Conservation (phyloP, 2,888 invertebrate species). For the Sycophila texana region DNA sequence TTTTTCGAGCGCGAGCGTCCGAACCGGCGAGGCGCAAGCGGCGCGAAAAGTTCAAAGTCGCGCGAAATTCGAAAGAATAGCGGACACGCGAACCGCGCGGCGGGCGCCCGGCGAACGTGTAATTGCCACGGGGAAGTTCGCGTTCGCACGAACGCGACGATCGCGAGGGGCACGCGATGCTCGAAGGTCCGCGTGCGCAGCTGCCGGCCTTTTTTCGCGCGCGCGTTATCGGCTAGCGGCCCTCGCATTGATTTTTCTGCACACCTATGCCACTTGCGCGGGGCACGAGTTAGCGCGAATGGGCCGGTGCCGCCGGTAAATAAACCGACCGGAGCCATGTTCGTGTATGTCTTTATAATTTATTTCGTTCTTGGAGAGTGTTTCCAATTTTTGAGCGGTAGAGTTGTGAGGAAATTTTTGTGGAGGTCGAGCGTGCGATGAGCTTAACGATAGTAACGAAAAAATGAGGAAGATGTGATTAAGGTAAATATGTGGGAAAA, state of each 20-base stretch:
- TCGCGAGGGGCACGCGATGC: not conserved
- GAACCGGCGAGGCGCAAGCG: not conserved
- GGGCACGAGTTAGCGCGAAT: not conserved
- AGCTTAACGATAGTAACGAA: not conserved
- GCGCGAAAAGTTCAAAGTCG: not conserved
- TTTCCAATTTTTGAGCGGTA: not conserved
- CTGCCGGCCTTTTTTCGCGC: not conserved
- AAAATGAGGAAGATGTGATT: not conserved
- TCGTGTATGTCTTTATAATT: too few species aligned
- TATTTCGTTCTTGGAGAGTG: not conserved
- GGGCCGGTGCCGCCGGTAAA: not conserved
- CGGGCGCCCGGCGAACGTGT: not conserved
- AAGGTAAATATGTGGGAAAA: too few species aligned
- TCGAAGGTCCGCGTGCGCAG: not conserved
- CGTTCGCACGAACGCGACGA: conserved; percentile 2
- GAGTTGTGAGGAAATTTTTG: not conserved
- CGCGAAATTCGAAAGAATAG: not conserved
- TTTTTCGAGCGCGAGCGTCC: not conserved
- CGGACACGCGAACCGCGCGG: not conserved
- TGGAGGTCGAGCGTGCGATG: not conserved
- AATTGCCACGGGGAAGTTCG: conserved; percentile 39
- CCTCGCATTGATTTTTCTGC: conserved; percentile 31
- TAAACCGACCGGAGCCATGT: too few species aligned
- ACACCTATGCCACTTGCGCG: not conserved
- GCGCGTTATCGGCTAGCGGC: not conserved